Evolutionary conservation across 92 coral and sea anemone species (phyloP).

Genomic region (Galaxea fascicularis): DNA sequence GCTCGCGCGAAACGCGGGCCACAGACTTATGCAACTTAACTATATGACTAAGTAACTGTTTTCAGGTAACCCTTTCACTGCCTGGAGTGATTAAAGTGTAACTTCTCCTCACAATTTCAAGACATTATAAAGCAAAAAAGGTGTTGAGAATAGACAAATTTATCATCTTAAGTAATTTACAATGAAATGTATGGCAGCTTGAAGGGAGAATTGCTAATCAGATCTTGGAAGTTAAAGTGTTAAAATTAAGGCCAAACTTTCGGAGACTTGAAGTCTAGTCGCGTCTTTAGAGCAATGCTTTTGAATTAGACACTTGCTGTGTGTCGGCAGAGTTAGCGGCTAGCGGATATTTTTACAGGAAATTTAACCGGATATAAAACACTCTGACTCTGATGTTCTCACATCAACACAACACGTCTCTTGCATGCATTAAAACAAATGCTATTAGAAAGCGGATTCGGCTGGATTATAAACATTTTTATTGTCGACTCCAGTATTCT

Average conservation of each 20-base stretch:
- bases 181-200: too few relatives aligned
- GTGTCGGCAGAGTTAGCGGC: constrained; percentile 10
- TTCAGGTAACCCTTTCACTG: too few relatives aligned
- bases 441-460: not conserved
- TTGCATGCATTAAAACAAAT: not conserved
- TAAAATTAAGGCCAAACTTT: not conserved
- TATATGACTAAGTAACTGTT: too few relatives aligned
- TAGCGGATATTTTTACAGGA: constrained; percentile 22
- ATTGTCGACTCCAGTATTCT: not conserved
- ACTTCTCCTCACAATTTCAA: too few relatives aligned
- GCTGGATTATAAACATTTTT: not conserved
- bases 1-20: too few relatives aligned
- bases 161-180: too few relatives aligned
- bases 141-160: too few relatives aligned
- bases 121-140: too few relatives aligned
- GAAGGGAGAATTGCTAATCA: too few relatives aligned
- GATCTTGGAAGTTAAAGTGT: too few relatives aligned
- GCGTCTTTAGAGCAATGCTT: not conserved
- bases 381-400: constrained; percentile 27
- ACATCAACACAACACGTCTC: constrained; percentile 17
- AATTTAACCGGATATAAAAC: constrained; percentile 36
- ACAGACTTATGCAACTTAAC: too few relatives aligned
- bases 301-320: constrained; percentile 28
- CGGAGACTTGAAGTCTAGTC: constrained; percentile 3
- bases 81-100: too few relatives aligned